Conservation (phyloP, 2,797 vertebrate species). For the Mastacembelus armatus region DNA sequence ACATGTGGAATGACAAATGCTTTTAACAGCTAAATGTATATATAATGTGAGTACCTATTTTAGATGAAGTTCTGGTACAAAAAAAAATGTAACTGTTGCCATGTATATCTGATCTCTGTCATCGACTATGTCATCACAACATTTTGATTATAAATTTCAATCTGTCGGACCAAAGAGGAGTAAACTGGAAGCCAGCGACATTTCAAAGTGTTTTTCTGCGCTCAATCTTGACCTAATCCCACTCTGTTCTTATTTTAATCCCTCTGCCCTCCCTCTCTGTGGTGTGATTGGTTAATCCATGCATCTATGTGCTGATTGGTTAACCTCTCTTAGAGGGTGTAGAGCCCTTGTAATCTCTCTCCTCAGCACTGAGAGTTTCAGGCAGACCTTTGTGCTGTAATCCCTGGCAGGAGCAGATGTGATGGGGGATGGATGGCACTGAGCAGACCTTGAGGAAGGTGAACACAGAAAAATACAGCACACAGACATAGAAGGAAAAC, state of each 20-base stretch:
- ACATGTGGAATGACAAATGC: not conserved
- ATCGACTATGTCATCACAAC: not conserved
- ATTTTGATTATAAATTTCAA: constrained; percentile 13
- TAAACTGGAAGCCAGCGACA: constrained; percentile 35
- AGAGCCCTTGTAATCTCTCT: constrained; percentile 73
- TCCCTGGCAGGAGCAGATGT: constrained; percentile 82
- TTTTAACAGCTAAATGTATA: not conserved
- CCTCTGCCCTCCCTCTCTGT: constrained; percentile 68
- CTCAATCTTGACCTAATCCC: constrained; percentile 77
- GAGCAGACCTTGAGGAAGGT: constrained; percentile 79
- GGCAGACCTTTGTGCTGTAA: constrained; percentile 80
- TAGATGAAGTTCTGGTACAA: constrained; percentile 10
- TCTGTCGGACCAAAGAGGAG: constrained; percentile 12
- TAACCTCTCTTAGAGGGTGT: constrained; percentile 67
- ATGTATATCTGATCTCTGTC: constrained; percentile 1
- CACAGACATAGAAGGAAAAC: not conserved
- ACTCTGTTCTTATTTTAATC: constrained; percentile 72
- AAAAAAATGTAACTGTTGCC: constrained; percentile 11
- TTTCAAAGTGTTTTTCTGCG: constrained; percentile 72
- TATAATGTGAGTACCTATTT: not conserved
- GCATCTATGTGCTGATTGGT: constrained; percentile 71
- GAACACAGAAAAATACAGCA: constrained; percentile 48
- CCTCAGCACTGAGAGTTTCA: constrained; percentile 72
- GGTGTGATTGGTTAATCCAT: constrained; percentile 82
- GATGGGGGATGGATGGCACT: constrained; percentile 73